Base-by-base conservation (phyloP, 2,797 vertebrate genomes). In the Tokudaia tokunoshimensis region DNA sequence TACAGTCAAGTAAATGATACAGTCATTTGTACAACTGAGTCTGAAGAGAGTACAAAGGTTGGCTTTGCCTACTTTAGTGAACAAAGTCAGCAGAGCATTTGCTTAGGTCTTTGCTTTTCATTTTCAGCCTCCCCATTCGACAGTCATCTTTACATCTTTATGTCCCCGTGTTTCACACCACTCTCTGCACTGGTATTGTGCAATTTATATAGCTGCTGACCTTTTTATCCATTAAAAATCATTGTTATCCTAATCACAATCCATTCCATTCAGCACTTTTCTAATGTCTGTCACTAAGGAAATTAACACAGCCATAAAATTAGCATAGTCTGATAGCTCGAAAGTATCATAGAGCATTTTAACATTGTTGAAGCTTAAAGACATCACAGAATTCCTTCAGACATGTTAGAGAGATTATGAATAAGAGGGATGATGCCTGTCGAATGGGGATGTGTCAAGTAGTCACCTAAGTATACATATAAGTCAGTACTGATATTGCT, bases 221-320 rank as follows among this genome's bases (percentile, higher is more conserved):
- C 87, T 91, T 93, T 93, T 78, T 82, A 70, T 91, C 92, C 93
- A 96, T 89, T 95, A 89, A 57, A 41, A 97, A 90, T 94, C 84
- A 94, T 63, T 95, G 92, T 93, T 96, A 82, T 83, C 81, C 70
- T 91, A 94, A 97, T 96, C 92, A 96, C 57, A 80, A 3, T 88
- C 86, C 96, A 57, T 89, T 94, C 82, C 94, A 29, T 83, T 96
- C 63, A 92, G 93, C 82, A 95, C 29, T 97, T 96, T 88, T 12
- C 34, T 94, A 92, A 96, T 96, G 94, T 95, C 80, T 95, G 63
- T 74, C 93, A 96, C 61, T 95, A 91, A 86, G 65, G 63, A 98
- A 96, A 94, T 96, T 95, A 96, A 87, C 88, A 89, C 44, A 84
- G 85, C 70, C 76, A 85, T 94, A 96, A 96, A 97, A 96, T 97